A percentile compares a stretch with the other conserved stretches of the same genome.
Evolutionary conservation across 1,140 invertebrate species (phyloP).

Genomic region (Caenorhabditis brenneri): DNA sequence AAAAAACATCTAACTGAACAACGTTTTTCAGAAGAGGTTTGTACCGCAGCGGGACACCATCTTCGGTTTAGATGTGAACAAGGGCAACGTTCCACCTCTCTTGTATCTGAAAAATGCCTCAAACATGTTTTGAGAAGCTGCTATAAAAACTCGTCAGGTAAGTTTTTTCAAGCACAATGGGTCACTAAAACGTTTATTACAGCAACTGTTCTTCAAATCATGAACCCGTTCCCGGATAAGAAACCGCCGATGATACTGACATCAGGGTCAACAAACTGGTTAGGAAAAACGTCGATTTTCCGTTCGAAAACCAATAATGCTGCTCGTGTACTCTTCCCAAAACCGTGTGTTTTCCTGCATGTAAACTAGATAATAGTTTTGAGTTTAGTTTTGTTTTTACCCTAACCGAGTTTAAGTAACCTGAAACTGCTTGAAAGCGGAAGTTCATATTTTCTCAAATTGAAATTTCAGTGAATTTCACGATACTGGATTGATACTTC

Average conservation of each 20-base stretch:
- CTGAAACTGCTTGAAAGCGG: too few species aligned
- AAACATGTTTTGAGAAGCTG: constrained; percentile 27
- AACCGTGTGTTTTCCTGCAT: constrained; percentile 31
- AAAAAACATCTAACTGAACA: not conserved
- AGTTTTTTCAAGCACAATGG: not conserved
- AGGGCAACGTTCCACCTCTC: constrained; percentile 22
- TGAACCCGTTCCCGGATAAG: not conserved
- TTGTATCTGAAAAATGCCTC: not conserved
- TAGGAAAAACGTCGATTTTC: not conserved
- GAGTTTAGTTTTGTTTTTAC: not conserved
- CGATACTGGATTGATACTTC: not conserved
- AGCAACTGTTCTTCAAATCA: not conserved
- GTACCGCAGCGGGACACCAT: not conserved
- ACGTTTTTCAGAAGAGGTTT: constrained; percentile 3
- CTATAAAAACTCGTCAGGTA: constrained; percentile 15
- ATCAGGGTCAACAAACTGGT: not conserved
- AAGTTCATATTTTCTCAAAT: too few species aligned
- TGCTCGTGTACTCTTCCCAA: not conserved
- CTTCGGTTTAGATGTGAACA: constrained; percentile 14
- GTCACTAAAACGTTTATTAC: not conserved
- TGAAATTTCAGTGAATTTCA: constrained; percentile 20
- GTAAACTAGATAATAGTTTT: not conserved
- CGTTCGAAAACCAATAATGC: not conserved
- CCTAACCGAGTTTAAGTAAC: not conserved
- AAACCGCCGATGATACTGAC: not conserved